A percentile compares a stretch with the other conserved stretches of the same genome.
Conservation (phyloP, 2,113 vertebrate genomes). For the Phodopus roborovskii region DNA sequence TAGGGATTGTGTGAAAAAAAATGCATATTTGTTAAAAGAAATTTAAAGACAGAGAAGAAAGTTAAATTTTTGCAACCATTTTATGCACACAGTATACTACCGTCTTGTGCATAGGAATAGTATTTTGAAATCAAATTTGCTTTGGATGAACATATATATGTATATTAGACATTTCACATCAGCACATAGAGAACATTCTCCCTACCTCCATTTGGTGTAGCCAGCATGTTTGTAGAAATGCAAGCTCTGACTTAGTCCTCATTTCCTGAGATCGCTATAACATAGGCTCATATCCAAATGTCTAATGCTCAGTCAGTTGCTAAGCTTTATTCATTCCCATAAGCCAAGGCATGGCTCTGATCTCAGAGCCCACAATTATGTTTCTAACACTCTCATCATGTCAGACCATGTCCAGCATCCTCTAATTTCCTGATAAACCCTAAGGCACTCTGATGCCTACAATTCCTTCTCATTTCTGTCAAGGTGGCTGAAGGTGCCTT, state of each 20-base stretch:
- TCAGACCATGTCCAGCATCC: neutral
- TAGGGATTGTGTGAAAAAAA: neutral
- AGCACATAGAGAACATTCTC: neutral
- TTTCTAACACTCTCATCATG: neutral
- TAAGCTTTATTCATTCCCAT: neutral
- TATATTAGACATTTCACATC: neutral
- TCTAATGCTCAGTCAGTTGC: neutral
- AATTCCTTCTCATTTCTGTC: neutral
- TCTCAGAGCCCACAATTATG: neutral
- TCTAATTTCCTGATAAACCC: neutral
- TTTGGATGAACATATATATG: neutral
- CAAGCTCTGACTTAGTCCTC: neutral
- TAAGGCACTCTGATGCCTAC: neutral
- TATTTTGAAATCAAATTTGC: constrained; percentile 12
- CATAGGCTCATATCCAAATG: neutral
- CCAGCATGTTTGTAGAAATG: neutral
- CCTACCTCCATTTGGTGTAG: neutral
- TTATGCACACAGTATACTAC: neutral
- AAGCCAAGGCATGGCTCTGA: neutral
- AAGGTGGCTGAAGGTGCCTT: neutral
- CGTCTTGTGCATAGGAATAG: neutral
- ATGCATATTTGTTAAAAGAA: neutral
- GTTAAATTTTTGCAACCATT: neutral
- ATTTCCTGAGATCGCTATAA: neutral
- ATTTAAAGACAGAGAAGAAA: neutral